A percentile compares a stretch with the other conserved stretches of the same genome.
These are phyloP conservation scores for Nibea coibor DNA, from an alignment of 2,113 vertebrate genomes.

Conservation along the genomic window DNA sequence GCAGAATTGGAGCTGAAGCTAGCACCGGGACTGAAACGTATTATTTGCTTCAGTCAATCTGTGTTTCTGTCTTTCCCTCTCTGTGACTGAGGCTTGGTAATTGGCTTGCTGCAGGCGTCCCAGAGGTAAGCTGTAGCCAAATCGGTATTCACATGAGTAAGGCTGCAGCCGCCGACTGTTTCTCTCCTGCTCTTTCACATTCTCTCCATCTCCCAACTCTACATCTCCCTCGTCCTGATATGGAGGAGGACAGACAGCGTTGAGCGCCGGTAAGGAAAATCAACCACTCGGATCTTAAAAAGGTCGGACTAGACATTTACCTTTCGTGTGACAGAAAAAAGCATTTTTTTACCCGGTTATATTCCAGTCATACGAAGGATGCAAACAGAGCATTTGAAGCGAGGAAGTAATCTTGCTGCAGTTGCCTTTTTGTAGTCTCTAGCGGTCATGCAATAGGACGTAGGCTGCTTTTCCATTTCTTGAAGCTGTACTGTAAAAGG, in stretches of 20 bases:
- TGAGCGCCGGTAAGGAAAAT: constrained; percentile 13
- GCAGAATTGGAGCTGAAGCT: constrained; percentile 56
- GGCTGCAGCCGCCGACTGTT: constrained; percentile 65
- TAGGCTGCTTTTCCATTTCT: not conserved
- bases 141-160: constrained; percentile 76
- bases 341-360: not conserved
- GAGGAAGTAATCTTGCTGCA: not conserved
- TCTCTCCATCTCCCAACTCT: constrained; percentile 46
- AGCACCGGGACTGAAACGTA: constrained; percentile 43
- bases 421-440: not conserved
- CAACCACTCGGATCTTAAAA: constrained; percentile 21
- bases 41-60: constrained; percentile 69
- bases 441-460: not conserved
- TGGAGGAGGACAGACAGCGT: constrained; percentile 5
- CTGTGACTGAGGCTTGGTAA: constrained; percentile 73
- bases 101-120: constrained; percentile 78
- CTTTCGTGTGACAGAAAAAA: constrained; percentile 4
- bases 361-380: not conserved
- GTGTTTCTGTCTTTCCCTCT: constrained; percentile 59
- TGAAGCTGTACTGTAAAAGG: not conserved
- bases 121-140: constrained; percentile 74
- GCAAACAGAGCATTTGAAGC: not conserved
- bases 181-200: constrained; percentile 63
- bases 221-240: constrained; percentile 15
- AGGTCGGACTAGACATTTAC: not conserved